Evolutionary conservation across 2,113 vertebrate genomes (phyloP).

Genomic region (Tachysurus fulvidraco): DNA sequence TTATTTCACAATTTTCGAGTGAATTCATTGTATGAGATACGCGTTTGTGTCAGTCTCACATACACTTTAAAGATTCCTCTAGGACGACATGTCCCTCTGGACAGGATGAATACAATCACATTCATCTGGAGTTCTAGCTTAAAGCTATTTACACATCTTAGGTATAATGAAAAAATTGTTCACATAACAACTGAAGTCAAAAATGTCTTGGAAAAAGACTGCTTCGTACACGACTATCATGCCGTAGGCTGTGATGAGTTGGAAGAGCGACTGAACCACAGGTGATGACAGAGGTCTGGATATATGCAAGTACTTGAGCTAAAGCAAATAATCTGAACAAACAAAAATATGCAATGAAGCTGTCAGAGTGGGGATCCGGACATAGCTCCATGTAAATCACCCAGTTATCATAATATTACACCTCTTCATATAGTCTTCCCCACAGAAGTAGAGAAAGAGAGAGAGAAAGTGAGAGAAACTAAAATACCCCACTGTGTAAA

Average conservation of each 20-base stretch:
- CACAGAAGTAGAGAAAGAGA: constrained; percentile 43
- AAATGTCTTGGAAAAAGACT: constrained; percentile 57
- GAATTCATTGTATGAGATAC: constrained; percentile 25
- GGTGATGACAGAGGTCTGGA: constrained; percentile 46
- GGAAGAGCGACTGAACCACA: constrained; percentile 24
- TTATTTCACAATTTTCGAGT: constrained; percentile 41
- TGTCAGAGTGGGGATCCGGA: constrained; percentile 56
- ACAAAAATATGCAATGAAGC: constrained; percentile 68
- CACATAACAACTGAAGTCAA: constrained; percentile 57
- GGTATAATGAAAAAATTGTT: constrained; percentile 64
- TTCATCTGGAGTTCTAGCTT: constrained; percentile 18
- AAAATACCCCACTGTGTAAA: constrained; percentile 73
- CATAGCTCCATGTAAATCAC: constrained; percentile 66
- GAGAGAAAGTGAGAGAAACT: constrained; percentile 35
- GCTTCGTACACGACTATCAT: background rate
- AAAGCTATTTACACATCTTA: constrained; percentile 38
- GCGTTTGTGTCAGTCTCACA: constrained; percentile 8
- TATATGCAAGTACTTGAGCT: constrained; percentile 46
- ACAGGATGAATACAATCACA: constrained; percentile 18
- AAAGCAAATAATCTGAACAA: constrained; percentile 69
- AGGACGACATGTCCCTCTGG: constrained; percentile 23
- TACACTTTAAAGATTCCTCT: constrained; percentile 26
- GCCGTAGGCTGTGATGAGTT: constrained; percentile 22
- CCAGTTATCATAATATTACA: constrained; percentile 69
- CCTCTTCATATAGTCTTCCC: constrained; percentile 63